A percentile compares a stretch with the other conserved stretches of the same genome.
Conservation (phyloP, 2,797 vertebrate species). For the Artibeus lituratus region DNA sequence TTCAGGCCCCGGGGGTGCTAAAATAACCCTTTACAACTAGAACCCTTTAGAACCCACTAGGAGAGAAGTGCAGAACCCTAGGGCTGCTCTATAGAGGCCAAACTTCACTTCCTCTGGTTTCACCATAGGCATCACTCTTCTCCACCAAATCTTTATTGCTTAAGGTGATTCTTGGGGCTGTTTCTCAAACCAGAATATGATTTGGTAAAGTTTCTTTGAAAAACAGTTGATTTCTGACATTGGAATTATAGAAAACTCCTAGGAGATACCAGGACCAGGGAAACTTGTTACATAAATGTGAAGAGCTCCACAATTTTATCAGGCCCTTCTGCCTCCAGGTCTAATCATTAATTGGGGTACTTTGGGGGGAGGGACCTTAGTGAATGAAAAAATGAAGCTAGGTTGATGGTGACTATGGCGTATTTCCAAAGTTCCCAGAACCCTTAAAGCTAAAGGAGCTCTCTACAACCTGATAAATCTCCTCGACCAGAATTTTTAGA, state of each 20-base stretch:
- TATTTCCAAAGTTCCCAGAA: background rate
- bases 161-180: background rate
- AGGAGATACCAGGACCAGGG: background rate
- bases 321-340: background rate
- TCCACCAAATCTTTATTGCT: slow-evolving; percentile 1
- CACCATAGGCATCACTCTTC: background rate
- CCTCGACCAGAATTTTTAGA: background rate
- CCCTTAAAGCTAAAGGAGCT: background rate
- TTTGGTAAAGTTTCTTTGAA: slow-evolving; percentile 26
- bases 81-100: background rate
- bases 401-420: background rate
- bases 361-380: background rate
- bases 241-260: background rate
- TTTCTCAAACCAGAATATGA: slow-evolving; percentile 5
- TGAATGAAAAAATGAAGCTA: background rate
- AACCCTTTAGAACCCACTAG: too few species aligned
- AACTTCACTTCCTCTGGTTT: background rate
- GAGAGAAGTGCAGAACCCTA: background rate
- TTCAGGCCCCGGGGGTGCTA: background rate
- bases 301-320: background rate
- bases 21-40: background rate
- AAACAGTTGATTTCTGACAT: slow-evolving; percentile 28
- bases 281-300: background rate
- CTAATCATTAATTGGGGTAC: background rate
- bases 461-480: background rate